These are phyloP conservation scores for Phataginus tricuspis DNA, from an alignment of 2,797 vertebrate genomes.

Conservation along the genomic window DNA sequence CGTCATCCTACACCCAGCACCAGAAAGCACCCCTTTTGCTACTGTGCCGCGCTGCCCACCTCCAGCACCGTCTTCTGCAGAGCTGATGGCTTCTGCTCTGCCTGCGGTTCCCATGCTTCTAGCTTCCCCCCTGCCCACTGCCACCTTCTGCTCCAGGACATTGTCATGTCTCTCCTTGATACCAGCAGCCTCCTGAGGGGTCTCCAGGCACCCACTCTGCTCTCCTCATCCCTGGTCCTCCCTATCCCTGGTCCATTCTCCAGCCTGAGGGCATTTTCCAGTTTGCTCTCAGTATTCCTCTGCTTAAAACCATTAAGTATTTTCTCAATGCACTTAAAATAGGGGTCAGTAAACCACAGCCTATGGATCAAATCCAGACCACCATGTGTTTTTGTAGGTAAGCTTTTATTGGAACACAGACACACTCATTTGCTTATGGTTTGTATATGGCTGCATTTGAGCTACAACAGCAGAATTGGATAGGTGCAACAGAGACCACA, in stretches of 20 bases:
- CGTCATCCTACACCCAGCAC: no score
- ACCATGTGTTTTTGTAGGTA: neutral
- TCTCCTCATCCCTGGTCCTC: no score
- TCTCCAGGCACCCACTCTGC: neutral
- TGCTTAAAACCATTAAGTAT: neutral
- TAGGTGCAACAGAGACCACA: neutral
- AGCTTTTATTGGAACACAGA: neutral
- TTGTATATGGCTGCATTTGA: neutral
- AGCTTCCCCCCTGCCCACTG: neutral
- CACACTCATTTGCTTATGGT: neutral
- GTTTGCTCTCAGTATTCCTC: neutral
- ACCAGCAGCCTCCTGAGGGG: neutral
- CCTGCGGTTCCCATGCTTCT: rapidly evolving
- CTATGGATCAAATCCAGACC: neutral
- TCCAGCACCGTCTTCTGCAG: neutral
- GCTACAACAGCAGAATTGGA: neutral
- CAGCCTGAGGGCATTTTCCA: neutral
- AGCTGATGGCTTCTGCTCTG: rapidly evolving
- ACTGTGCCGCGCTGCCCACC: rapidly evolving
- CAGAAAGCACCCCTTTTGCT: neutral
- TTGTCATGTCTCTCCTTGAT: neutral
- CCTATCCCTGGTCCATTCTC: neutral
- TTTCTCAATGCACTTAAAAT: no score
- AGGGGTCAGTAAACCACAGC: neutral
- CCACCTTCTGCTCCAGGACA: neutral